Conservation (phyloP, 2,888 invertebrate species). For the Leptopilina myrica region DNA sequence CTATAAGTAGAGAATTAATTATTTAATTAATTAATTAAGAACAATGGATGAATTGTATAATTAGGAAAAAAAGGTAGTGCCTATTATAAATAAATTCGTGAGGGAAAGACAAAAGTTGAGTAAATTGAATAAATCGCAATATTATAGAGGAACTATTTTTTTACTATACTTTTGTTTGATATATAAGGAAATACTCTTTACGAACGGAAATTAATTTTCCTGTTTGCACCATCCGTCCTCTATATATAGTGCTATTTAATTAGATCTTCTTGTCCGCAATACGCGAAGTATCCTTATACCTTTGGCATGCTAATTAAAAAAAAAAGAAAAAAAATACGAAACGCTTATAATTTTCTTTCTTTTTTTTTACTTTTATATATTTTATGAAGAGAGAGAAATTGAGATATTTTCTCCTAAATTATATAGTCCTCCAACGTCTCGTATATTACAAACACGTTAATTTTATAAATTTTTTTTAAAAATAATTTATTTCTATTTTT, state of each 20-base stretch:
- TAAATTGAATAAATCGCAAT: background rate
- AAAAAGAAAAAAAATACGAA: background rate
- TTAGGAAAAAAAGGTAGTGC: no score
- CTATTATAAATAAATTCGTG: background rate
- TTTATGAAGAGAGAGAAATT: background rate
- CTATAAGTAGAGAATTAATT: no score
- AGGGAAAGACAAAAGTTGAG: background rate
- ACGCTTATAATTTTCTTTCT: background rate
- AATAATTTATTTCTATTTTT: no score
- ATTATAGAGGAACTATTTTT: background rate
- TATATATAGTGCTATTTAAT: conserved; percentile 14
- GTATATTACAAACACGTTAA: no score
- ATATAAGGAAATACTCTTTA: conserved; percentile 6
- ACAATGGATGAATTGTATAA: no score
- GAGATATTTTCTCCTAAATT: background rate
- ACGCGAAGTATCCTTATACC: conserved; percentile 18
- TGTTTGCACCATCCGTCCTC: conserved; percentile 1
- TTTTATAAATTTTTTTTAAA: no score
- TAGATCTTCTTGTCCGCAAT: conserved; percentile 27
- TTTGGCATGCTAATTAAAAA: background rate
- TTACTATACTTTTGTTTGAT: background rate
- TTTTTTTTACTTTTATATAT: background rate
- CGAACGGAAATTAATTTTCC: conserved; percentile 31
- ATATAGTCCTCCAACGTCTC: no score
- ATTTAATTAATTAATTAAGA: no score